Percentiles rank a stretch among this genome's conserved stretches.
Conservation (phyloP, 1,140 invertebrate species). For the Antheraea mylitta region DNA sequence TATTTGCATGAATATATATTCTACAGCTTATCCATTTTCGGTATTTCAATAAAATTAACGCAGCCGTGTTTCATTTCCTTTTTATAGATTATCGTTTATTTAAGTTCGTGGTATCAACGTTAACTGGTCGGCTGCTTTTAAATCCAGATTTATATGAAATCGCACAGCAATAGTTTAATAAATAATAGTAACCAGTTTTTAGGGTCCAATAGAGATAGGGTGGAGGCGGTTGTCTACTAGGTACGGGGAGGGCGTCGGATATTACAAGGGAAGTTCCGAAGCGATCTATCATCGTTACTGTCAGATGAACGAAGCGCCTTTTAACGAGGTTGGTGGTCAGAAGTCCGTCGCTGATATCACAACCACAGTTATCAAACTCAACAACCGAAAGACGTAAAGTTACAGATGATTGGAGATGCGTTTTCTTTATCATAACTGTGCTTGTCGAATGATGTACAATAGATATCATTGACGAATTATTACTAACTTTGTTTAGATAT, state of each 20-base stretch:
- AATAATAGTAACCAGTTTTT: conserved; percentile 1
- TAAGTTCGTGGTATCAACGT: no score
- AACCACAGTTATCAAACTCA: conserved; percentile 17
- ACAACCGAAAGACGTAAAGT: conserved; percentile 11
- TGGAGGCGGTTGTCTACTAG: not conserved
- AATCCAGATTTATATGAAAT: not conserved
- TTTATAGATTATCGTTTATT: no score
- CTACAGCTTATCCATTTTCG: no score
- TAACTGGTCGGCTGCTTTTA: no score
- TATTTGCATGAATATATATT: no score
- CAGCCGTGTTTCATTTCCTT: no score
- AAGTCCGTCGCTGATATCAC: conserved; percentile 18
- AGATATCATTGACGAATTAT: not conserved
- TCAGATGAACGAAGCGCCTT: conserved; percentile 50
- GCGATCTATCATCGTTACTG: conserved; percentile 56
- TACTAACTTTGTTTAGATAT: not conserved
- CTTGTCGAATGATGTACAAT: not conserved
- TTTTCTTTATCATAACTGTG: not conserved
- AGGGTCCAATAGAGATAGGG: conserved; percentile 5
- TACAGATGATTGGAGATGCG: not conserved
- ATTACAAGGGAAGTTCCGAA: conserved; percentile 51
- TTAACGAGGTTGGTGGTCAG: conserved; percentile 46
- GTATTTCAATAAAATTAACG: no score
- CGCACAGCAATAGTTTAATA: not conserved
- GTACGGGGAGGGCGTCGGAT: conserved; percentile 35